Base-by-base conservation (phyloP, 2,797 vertebrate genomes). In the Huso huso region DNA sequence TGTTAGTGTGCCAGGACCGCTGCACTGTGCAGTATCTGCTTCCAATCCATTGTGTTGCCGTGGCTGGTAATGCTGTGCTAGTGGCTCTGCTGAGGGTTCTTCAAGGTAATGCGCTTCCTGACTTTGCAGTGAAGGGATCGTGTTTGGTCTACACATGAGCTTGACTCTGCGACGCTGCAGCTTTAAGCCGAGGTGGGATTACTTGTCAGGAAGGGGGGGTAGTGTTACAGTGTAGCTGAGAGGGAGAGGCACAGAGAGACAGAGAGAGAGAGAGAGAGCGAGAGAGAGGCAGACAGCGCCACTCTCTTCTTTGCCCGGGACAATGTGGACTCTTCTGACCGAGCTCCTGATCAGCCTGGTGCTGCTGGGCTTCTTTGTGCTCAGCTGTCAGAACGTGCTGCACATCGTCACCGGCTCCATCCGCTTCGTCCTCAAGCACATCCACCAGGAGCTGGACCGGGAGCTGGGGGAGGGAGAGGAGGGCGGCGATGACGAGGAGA, bases 311-410 rank as follows among this genome's bases (percentile, higher is more conserved):
- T 8, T 2, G 64, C 57, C 61, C 49, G 61, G 66, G 63, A 79
- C 53, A 9, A 99, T 99, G 96, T 96, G 94, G 93, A 89, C 90
- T 61, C 83, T 98, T 74, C 71, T 98, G 70, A 97, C 90, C 0
- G 95, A 99, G 87, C 74, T 98, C 70, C 87, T 97, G 75, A 89
- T 97, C 79, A 93, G 91, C 71, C 83, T 94, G 18, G 93, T 95
- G 78, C 87, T 98, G 73, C 86, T 99, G 76, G 93, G 94, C 59
- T 99, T 99, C 78, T 89, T 99, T 84, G 89, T 98, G 71, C 93
- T 97, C 87, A 98, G 96, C 87, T 98, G 96, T 79, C 96, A 98
- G 87, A 99, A 97, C 15, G 92, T 98, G 67, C 82, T 96, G 76
- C 89, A 95, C 75, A 94, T 99, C 55, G 89, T 93, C 79, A 92